Conservation (phyloP, 2,113 vertebrate species). For the Taurulus bubalis region DNA sequence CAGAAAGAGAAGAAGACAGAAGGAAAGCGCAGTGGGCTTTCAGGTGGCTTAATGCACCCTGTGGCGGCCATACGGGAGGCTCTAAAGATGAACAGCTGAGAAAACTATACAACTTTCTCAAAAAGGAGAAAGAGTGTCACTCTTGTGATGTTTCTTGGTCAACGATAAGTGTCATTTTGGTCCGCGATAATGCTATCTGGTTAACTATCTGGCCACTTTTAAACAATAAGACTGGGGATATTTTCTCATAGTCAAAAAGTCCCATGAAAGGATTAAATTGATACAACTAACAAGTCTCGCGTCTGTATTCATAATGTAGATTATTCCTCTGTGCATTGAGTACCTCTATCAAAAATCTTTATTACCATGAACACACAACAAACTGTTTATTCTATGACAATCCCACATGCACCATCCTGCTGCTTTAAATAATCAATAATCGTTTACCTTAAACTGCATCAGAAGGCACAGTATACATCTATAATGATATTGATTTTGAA, state of each 20-base stretch:
- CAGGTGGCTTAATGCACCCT: constrained; percentile 13
- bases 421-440: not conserved
- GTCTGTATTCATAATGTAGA: not conserved
- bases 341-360: not conserved
- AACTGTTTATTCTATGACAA: not conserved
- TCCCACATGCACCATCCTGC: not conserved
- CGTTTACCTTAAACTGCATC: not conserved
- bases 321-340: not conserved
- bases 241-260: not conserved
- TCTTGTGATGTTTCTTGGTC: too few relatives aligned
- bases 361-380: not conserved
- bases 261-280: not conserved
- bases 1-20: constrained; percentile 4
- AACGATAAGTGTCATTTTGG: not conserved
- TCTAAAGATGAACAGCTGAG: not conserved
- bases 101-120: too few relatives aligned
- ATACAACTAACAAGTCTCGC: not conserved
- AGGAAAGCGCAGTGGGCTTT: constrained; percentile 11
- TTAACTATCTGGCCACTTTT: not conserved
- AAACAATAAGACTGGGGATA: not conserved
- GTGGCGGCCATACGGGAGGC: constrained; percentile 18
- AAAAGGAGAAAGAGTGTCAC: not conserved
- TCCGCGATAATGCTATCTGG: not conserved
- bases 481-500: not conserved
- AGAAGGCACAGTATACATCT: not conserved